A percentile compares a stretch with the other conserved stretches of the same genome.
Conservation (phyloP, 2,888 invertebrate genomes). For the Autographa pulchrina region DNA sequence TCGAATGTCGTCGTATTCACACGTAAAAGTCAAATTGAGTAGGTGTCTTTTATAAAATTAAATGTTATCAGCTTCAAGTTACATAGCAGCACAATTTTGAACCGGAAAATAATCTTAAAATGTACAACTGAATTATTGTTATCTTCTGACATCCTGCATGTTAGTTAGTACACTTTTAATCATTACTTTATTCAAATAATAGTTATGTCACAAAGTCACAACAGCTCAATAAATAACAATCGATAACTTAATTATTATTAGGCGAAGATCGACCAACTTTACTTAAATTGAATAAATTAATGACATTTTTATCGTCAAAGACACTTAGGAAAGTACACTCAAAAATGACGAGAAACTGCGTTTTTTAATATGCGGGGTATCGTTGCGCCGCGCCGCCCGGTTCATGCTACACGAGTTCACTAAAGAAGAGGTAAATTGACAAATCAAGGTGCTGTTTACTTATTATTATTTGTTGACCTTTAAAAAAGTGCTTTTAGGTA, state of each 20-base stretch:
- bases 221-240: neutral
- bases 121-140: neutral
- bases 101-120: neutral
- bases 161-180: constrained; percentile 5
- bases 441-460: too few relatives aligned
- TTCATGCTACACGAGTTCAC: too few relatives aligned
- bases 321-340: neutral
- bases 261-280: neutral
- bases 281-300: neutral
- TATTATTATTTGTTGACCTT: too few relatives aligned
- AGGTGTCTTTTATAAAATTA: neutral
- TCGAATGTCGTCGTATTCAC: constrained; percentile 22
- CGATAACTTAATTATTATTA: neutral
- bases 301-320: neutral
- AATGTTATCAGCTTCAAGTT: neutral
- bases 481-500: too few relatives aligned
- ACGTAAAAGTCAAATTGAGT: constrained; percentile 4
- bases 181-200: neutral
- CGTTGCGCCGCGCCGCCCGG: too few relatives aligned
- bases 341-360: neutral
- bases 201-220: neutral
- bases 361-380: too few relatives aligned
- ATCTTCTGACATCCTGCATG: neutral
- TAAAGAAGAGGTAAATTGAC: too few relatives aligned
- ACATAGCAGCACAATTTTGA: neutral